Evolutionary conservation across 1,140 invertebrate species (phyloP).

Genomic region (Trichomalopsis sarcophagae): DNA sequence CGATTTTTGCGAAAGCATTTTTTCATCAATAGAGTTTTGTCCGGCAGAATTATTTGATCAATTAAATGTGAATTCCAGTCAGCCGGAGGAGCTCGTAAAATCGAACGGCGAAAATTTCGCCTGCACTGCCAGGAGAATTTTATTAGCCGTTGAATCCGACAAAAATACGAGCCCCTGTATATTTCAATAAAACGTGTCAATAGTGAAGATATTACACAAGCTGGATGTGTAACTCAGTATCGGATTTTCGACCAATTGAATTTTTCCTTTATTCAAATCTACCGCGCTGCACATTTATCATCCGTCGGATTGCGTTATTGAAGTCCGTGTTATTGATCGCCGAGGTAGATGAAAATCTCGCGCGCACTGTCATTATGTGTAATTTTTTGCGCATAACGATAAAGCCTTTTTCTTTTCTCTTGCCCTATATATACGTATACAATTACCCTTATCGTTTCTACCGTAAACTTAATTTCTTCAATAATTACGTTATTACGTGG

Average conservation of each 20-base stretch:
- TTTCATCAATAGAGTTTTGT: neutral
- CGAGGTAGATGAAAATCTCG: too few relatives aligned
- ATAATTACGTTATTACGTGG: too few relatives aligned
- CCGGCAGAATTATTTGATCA: neutral
- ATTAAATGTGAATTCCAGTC: neutral
- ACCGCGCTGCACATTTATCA: neutral
- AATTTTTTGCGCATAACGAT: too few relatives aligned
- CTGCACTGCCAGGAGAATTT: neutral
- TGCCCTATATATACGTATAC: too few relatives aligned
- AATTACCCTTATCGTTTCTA: too few relatives aligned
- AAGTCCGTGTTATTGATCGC: too few relatives aligned
- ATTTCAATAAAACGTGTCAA: neutral
- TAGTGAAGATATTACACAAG: neutral
- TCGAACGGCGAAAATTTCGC: neutral
- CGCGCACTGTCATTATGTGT: too few relatives aligned
- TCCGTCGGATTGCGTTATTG: neutral
- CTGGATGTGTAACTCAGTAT: neutral
- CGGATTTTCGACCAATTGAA: neutral
- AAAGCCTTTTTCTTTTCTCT: too few relatives aligned
- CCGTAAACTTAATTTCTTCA: too few relatives aligned
- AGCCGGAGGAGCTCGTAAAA: neutral
- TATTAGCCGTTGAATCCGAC: neutral
- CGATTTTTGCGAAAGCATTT: neutral
- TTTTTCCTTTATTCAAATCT: neutral
- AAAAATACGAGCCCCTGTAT: too few relatives aligned